Evolutionary conservation across 2,113 vertebrate genomes (phyloP).

Genomic region (Promerops cafer): DNA sequence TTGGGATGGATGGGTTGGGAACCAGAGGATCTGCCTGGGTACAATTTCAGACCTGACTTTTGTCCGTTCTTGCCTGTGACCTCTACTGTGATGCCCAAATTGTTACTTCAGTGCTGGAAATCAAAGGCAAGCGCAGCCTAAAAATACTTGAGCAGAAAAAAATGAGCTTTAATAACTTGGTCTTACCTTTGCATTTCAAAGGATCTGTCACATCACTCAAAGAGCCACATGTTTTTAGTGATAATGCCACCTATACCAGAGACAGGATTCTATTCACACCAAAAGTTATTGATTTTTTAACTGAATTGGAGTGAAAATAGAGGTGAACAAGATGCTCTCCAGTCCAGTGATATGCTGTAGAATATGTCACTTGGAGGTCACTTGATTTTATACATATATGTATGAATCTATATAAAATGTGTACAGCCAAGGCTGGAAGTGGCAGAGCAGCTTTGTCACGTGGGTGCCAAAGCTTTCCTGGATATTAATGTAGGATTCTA

Average conservation of each 20-base stretch:
- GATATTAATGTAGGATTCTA: not conserved
- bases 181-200: constrained; percentile 35
- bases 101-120: not conserved
- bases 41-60: not conserved
- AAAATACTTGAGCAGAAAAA: not conserved
- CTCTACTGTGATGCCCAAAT: not conserved
- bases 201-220: not conserved
- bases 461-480: not conserved
- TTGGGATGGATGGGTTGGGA: not conserved
- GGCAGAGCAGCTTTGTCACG: not conserved
- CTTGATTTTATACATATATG: not conserved
- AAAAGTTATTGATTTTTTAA: not conserved
- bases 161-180: not conserved
- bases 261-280: not conserved
- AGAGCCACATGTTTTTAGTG: not conserved
- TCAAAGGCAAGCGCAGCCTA: not conserved
- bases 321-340: not conserved
- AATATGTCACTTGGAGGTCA: not conserved
- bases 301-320: not conserved
- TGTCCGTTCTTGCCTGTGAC: not conserved
- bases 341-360: not conserved
- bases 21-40: not conserved
- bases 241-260: not conserved
- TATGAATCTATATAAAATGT: not conserved
- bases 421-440: not conserved